A percentile compares a stretch with the other conserved stretches of the same genome.
phyloP scores from a whole-genome alignment of 2,113 vertebrate species.

The Tylochromis polylepis region DNA sequence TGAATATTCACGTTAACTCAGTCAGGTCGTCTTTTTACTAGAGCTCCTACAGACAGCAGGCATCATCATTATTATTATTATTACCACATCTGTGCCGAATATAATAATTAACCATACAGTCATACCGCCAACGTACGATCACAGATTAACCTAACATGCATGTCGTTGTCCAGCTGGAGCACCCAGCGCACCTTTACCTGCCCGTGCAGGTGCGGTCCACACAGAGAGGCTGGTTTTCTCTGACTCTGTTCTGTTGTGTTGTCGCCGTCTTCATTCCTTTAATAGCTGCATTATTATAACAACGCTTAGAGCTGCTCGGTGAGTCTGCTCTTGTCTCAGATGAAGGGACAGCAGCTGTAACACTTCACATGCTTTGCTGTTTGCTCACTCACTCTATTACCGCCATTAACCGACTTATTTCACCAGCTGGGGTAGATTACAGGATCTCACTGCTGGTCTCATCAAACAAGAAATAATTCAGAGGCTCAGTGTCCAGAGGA shows the following conservation, averaged over 20 bases:
- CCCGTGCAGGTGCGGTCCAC: neutral
- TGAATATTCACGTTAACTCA: neutral
- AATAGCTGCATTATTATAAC: neutral
- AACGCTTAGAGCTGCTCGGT: neutral
- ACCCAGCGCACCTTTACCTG: neutral
- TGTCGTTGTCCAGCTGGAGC: neutral
- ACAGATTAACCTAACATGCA: neutral
- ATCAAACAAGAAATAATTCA: conserved; percentile 36
- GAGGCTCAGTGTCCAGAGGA: neutral
- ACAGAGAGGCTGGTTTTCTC: neutral
- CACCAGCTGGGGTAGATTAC: neutral
- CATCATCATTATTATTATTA: no score
- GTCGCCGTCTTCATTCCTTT: neutral
- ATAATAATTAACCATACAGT: no score
- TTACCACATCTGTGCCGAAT: no score
- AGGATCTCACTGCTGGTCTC: conserved; percentile 12
- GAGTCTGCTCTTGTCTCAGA: neutral
- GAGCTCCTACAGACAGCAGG: no score
- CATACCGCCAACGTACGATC: no score
- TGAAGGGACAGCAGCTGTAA: neutral
- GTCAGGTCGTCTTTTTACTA: no score
- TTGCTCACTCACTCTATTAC: neutral
- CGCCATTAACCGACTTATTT: neutral
- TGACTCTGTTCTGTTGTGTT: neutral
- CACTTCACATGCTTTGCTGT: neutral